Conservation (phyloP, 2,113 vertebrate species). For the Stegostoma tigrinum region DNA sequence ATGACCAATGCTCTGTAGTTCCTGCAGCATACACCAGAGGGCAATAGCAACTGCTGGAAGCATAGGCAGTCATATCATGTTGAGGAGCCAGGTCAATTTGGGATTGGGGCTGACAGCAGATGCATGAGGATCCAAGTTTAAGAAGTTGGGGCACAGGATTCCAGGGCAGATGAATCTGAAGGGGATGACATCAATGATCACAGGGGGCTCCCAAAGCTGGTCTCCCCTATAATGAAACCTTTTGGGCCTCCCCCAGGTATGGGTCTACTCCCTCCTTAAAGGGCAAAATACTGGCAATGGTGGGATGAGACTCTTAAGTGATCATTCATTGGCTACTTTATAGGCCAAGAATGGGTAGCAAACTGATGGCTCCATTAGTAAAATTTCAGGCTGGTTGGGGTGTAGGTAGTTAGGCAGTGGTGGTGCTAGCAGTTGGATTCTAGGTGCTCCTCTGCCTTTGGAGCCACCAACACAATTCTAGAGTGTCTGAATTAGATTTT, state of each 20-base stretch:
- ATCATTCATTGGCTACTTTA: too few relatives aligned
- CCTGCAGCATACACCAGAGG: neutral
- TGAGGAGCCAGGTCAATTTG: neutral
- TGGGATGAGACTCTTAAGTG: too few relatives aligned
- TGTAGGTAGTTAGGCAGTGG: too few relatives aligned
- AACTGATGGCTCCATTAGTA: too few relatives aligned
- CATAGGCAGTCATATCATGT: neutral
- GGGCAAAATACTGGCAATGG: neutral
- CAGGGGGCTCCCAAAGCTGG: neutral
- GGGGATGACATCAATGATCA: neutral
- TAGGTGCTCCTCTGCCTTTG: neutral
- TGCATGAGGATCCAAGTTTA: neutral
- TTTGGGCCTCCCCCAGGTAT: neutral
- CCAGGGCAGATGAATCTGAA: too few relatives aligned
- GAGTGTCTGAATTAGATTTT: neutral
- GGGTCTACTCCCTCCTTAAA: too few relatives aligned
- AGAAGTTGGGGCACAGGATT: too few relatives aligned
- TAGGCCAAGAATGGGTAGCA: too few relatives aligned
- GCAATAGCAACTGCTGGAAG: too few relatives aligned
- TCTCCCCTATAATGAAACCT: neutral
- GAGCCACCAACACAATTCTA: neutral
- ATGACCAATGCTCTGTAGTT: neutral
- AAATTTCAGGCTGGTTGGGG: too few relatives aligned
- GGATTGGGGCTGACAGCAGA: neutral
- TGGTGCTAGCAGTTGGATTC: neutral